A percentile compares a stretch with the other conserved stretches of the same genome.
These are phyloP conservation scores for Amphibalanus amphitrite DNA, from an alignment of 1,140 invertebrate genomes.

Conservation along the genomic window DNA sequence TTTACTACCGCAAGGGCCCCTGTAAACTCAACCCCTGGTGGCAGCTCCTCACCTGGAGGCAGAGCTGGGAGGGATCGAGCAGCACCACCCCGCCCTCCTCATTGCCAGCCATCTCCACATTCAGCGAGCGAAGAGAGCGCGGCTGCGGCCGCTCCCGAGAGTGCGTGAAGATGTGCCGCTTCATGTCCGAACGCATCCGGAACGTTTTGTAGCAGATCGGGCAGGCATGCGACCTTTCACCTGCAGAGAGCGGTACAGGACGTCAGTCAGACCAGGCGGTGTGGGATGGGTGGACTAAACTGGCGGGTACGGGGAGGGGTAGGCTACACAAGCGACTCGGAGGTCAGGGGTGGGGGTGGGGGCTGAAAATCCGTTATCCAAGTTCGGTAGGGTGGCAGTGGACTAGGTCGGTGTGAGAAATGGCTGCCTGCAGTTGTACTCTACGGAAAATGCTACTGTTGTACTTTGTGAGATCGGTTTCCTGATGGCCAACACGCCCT, in stretches of 20 bases:
- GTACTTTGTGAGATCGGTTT: too few relatives aligned
- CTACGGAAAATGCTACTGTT: too few relatives aligned
- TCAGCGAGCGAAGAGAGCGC: background rate
- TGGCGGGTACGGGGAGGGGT: too few relatives aligned
- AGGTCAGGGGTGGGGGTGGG: too few relatives aligned
- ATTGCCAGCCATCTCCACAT: background rate
- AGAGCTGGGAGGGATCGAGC: background rate
- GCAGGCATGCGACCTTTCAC: constrained; percentile 62
- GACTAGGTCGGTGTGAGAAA: too few relatives aligned
- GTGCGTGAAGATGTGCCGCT: constrained; percentile 67
- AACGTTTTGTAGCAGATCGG: constrained; percentile 62
- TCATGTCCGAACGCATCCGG: constrained; percentile 67
- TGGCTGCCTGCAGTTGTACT: too few relatives aligned
- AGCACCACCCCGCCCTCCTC: background rate
- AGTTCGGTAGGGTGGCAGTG: too few relatives aligned
- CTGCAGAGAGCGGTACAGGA: constrained; percentile 23
- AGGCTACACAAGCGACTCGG: too few relatives aligned
- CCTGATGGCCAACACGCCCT: too few relatives aligned
- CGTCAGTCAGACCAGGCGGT: background rate
- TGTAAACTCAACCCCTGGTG: too few relatives aligned
- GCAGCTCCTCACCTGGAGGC: background rate
- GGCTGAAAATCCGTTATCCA: background rate
- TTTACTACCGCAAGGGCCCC: too few relatives aligned
- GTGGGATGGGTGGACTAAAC: too few relatives aligned
- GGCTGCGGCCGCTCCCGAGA: constrained; percentile 27